Conservation (phyloP, 1,140 invertebrate species). For the Pogonognathellus flavescens region DNA sequence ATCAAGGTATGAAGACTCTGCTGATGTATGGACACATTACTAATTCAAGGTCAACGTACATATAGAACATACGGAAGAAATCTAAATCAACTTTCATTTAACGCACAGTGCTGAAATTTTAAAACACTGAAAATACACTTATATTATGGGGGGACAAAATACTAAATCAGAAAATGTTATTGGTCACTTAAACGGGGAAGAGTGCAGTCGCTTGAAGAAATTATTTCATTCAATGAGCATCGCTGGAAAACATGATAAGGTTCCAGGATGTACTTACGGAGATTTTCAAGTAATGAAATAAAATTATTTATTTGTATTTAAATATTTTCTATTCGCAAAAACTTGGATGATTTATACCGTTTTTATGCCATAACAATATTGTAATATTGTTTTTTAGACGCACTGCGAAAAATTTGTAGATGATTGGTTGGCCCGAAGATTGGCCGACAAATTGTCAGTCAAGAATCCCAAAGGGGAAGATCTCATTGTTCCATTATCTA, state of each 20-base stretch:
- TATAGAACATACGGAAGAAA: too few relatives aligned
- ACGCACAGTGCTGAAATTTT: too few relatives aligned
- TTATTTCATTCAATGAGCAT: slow-evolving; percentile 54
- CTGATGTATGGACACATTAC: too few relatives aligned
- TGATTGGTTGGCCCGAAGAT: slow-evolving; percentile 62
- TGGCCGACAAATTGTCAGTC: slow-evolving; percentile 54
- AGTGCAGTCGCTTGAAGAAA: slow-evolving; percentile 55
- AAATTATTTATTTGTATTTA: slow-evolving; percentile 5
- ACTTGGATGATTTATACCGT: not conserved
- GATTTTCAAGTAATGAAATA: slow-evolving; percentile 52
- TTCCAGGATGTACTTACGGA: slow-evolving; percentile 47
- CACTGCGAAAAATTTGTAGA: slow-evolving; percentile 63
- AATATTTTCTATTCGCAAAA: not conserved
- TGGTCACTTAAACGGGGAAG: slow-evolving; percentile 54
- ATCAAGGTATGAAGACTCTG: too few relatives aligned
- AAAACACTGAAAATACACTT: not conserved
- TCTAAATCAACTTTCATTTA: too few relatives aligned
- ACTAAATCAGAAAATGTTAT: slow-evolving; percentile 52
- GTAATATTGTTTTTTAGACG: slow-evolving; percentile 23
- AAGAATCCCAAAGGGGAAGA: slow-evolving; percentile 57
- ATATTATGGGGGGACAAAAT: slow-evolving; percentile 61
- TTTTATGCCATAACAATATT: not conserved
- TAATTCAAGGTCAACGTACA: too few relatives aligned
- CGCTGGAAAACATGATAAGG: slow-evolving; percentile 38
- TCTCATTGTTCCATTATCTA: slow-evolving; percentile 46